Percentiles rank a stretch among this genome's conserved stretches.
Evolutionary conservation across 1,140 invertebrate genomes (phyloP).

Genomic region (Eumeta japonica): DNA sequence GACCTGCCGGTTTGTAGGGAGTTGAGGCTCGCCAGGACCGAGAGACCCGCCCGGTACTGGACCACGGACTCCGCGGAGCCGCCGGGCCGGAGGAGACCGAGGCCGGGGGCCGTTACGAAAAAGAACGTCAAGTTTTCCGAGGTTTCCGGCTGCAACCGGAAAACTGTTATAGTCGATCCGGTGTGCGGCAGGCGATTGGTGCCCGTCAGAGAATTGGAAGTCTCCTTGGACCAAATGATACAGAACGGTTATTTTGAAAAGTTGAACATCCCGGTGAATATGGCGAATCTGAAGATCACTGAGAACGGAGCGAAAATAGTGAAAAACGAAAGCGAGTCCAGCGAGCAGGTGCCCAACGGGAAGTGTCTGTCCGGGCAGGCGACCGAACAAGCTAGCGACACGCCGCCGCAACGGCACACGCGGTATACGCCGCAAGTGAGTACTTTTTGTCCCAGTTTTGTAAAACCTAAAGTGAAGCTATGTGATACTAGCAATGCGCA

Average conservation of each 20-base stretch:
- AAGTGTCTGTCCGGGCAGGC: slow-evolving; percentile 29
- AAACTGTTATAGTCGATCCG: slow-evolving; percentile 47
- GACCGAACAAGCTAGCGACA: slow-evolving; percentile 19
- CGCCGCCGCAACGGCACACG: slow-evolving; percentile 27
- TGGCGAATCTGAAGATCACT: slow-evolving; percentile 16
- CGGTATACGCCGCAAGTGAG: slow-evolving; percentile 56
- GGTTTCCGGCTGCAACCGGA: slow-evolving; percentile 48
- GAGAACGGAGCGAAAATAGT: slow-evolving; percentile 25
- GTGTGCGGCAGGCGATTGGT: slow-evolving; percentile 40
- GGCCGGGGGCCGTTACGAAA: slow-evolving; percentile 31
- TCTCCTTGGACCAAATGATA: slow-evolving; percentile 53
- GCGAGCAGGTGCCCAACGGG: slow-evolving; percentile 33
- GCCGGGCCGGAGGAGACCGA: slow-evolving; percentile 24
- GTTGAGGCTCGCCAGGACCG: no score
- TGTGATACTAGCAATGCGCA: no score
- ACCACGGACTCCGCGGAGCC: slow-evolving; percentile 35
- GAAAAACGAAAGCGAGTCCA: slow-evolving; percentile 5
- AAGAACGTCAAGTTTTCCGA: slow-evolving; percentile 56
- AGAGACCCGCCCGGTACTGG: slow-evolving; percentile 42
- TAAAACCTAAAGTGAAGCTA: no score
- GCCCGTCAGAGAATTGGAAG: slow-evolving; percentile 48
- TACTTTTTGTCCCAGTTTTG: background rate
- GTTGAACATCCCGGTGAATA: slow-evolving; percentile 44
- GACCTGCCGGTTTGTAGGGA: background rate
- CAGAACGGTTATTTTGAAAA: slow-evolving; percentile 52